Base-by-base conservation (phyloP, 2,888 invertebrate species). In the Polyommatus iphigenia region DNA sequence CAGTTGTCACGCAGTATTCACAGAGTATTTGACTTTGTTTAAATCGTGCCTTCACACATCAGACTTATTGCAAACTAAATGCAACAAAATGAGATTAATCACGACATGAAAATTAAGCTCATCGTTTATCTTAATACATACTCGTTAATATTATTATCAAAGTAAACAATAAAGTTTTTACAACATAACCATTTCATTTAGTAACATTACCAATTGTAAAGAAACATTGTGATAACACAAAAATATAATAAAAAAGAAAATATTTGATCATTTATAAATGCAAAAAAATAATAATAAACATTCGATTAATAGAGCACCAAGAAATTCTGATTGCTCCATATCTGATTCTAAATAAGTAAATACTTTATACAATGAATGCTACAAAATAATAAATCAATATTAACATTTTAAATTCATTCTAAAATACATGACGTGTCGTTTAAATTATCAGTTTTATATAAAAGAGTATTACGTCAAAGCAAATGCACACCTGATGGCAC, bases 401-500 rank as follows among this genome's bases (percentile, higher is more conserved):
- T 2, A 62, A 62, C 29, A 18, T 67, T 32, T 32, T 32, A 46
- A 50, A 67, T 13, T 50, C 13, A 50, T 18, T 24, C 18, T 36
- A 71, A 32, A 71, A 71, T 54, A 77, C 15, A 15, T 41, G 72
- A 15, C 24, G 72, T 57, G 57, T 20, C 36, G 41, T 54, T 36
- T 59, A 18, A 15, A 15, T 57, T 20, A 54, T 57, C 46, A 20
- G 54, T 72, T 57, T 24, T 54, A 77, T 24, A 20, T 36, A 71
- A 24, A 32, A 32, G 77, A 41, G 57, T 78, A 59, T 41, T 73
- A 59, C 57, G n/a, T 71, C 72, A 72, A 57, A 71, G 54, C n/a
- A 77, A 77, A 77, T 77, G 36, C 20, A 73, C 24, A 32, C 59
- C 79, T 20, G 78, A 79, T 77, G 80, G 78, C 80, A 79, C 80